These are phyloP conservation scores for Pseudomyrmex sp. DNA, from an alignment of 1,140 invertebrate species.

Conservation along the genomic window DNA sequence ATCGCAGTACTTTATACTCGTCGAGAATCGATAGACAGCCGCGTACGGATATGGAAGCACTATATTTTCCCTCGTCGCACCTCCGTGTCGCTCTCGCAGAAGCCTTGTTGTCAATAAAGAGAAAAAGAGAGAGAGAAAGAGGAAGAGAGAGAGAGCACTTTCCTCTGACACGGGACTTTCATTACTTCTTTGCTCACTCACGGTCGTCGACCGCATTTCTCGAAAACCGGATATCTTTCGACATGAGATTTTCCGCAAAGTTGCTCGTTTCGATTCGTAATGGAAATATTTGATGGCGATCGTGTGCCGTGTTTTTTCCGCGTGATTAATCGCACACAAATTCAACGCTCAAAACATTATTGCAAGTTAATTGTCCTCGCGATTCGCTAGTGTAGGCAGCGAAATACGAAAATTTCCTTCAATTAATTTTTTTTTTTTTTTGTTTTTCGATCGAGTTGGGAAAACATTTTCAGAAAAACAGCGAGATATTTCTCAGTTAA, in stretches of 20 bases:
- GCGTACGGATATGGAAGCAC: slow-evolving; percentile 81
- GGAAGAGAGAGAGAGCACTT: slow-evolving; percentile 72
- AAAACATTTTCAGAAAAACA: no score
- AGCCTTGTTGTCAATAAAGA: slow-evolving; percentile 81
- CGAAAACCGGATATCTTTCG: neutral
- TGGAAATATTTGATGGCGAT: neutral
- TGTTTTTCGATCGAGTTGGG: no score
- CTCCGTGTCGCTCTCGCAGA: slow-evolving; percentile 67
- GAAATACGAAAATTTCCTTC: no score
- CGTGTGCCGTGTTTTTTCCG: neutral
- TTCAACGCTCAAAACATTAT: neutral
- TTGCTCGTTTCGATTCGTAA: neutral
- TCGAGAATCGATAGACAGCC: slow-evolving; percentile 83
- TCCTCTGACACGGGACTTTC: slow-evolving; percentile 79
- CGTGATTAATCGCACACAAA: neutral
- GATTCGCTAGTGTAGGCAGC: no score
- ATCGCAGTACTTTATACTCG: slow-evolving; percentile 82
- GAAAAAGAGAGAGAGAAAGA: no score
- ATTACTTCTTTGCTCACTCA: slow-evolving; percentile 80
- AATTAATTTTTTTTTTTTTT: no score
- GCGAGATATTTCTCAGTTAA: no score
- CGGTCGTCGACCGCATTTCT: slow-evolving; percentile 35
- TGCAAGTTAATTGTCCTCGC: neutral
- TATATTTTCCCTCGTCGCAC: slow-evolving; percentile 79
- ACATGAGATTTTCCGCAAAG: slow-evolving; percentile 10